phyloP scores from a whole-genome alignment of 2,888 invertebrate species.

The Phyto melanocephala region DNA sequence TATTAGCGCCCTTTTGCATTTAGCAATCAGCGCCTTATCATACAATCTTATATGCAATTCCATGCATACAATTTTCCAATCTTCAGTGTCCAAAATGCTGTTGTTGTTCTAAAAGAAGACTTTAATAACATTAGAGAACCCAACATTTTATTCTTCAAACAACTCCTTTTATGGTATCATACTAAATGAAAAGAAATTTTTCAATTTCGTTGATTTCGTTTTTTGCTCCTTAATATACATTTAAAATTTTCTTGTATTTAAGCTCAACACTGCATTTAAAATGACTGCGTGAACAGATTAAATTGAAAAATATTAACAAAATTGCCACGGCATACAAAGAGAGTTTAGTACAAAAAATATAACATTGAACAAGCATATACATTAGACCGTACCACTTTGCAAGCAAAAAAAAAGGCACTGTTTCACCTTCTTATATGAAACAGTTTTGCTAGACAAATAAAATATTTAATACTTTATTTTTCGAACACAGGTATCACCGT shows the following conservation, averaged over 20 bases:
- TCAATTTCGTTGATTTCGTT: conserved; percentile 68
- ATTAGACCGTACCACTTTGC: no score
- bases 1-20: no score
- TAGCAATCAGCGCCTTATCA: no score
- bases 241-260: conserved; percentile 48
- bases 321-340: conserved; percentile 64
- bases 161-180: conserved; percentile 71
- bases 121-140: conserved; percentile 41
- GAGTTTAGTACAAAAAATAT: conserved; percentile 21
- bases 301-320: conserved; percentile 75
- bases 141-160: conserved; percentile 43
- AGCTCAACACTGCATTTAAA: conserved; percentile 63
- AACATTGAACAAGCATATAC: conserved; percentile 14
- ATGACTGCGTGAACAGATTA: conserved; percentile 74
- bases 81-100: conserved; percentile 35
- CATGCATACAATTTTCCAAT: conserved; percentile 53
- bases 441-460: no score
- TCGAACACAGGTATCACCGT: no score
- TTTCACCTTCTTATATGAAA: no score
- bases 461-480: no score
- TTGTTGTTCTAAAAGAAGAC: conserved; percentile 31
- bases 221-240: conserved; percentile 35
- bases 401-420: no score
- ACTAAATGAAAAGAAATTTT: conserved; percentile 74
- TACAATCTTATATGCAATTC: no score